Conservation (phyloP, 92 coral and sea anemone genomes). For the Epizoanthus illoricatus region DNA sequence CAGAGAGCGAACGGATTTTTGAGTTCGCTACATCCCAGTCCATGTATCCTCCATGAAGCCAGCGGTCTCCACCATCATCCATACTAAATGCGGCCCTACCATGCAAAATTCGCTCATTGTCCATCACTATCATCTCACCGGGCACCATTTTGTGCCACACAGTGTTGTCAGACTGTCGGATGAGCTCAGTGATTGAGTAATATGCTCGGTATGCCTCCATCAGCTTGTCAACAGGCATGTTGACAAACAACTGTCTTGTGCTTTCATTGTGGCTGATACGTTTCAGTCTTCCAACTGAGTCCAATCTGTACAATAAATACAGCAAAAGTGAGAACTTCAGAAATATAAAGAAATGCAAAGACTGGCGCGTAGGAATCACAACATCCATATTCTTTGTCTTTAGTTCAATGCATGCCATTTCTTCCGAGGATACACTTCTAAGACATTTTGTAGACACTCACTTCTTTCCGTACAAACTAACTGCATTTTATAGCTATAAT, state of each 20-base stretch:
- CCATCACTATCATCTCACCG: slow-evolving; percentile 77
- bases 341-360: neutral
- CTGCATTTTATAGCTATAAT: too few relatives aligned
- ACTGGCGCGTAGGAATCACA: neutral
- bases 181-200: slow-evolving; percentile 56
- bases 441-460: too few relatives aligned
- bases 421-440: neutral
- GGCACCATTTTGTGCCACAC: slow-evolving; percentile 67
- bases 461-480: too few relatives aligned
- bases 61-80: slow-evolving; percentile 54
- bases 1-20: slow-evolving; percentile 68
- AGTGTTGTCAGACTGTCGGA: slow-evolving; percentile 68
- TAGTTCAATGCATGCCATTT: neutral
- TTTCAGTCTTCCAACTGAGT: slow-evolving; percentile 54
- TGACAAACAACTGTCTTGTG: slow-evolving; percentile 59
- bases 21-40: slow-evolving; percentile 92
- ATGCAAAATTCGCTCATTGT: slow-evolving; percentile 83
- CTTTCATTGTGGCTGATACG: slow-evolving; percentile 77
- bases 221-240: slow-evolving; percentile 60
- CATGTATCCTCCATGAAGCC: slow-evolving; percentile 69
- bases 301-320: slow-evolving; percentile 50
- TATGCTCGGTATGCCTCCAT: slow-evolving; percentile 76
- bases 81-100: slow-evolving; percentile 71
- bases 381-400: neutral
- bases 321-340: neutral